Percentiles rank a stretch among this genome's conserved stretches.
Evolutionary conservation across 2,113 vertebrate species (phyloP).

Genomic region (Prolemur simus): DNA sequence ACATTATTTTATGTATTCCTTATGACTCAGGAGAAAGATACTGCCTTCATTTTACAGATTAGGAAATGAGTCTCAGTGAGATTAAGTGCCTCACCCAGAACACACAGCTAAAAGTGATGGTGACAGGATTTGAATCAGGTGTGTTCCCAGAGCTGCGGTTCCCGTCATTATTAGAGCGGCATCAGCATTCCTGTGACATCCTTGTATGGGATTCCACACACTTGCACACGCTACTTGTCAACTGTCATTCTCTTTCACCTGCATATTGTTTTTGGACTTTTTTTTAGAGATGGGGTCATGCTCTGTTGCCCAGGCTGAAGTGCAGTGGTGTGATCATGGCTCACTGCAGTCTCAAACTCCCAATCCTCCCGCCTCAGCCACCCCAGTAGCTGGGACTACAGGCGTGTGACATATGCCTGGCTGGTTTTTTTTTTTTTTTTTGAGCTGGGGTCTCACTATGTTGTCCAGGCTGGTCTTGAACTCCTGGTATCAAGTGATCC

Average conservation of each 20-base stretch:
- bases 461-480: background rate
- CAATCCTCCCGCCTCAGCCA: background rate
- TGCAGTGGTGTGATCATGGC: background rate
- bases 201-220: rapidly evolving
- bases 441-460: background rate
- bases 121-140: background rate
- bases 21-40: background rate
- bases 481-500: background rate
- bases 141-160: background rate
- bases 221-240: too few species aligned
- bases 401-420: too few species aligned
- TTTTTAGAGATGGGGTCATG: background rate
- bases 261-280: too few species aligned
- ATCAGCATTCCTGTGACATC: background rate
- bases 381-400: too few species aligned
- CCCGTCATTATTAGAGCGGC: background rate
- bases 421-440: too few species aligned
- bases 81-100: background rate
- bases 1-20: background rate
- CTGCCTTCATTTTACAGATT: background rate
- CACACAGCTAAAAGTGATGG: background rate
- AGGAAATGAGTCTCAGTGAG: background rate
- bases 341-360: background rate
- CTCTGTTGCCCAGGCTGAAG: too few species aligned
- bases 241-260: background rate